phyloP scores from a whole-genome alignment of 2,888 invertebrate species.

The Aplocera efformata region DNA sequence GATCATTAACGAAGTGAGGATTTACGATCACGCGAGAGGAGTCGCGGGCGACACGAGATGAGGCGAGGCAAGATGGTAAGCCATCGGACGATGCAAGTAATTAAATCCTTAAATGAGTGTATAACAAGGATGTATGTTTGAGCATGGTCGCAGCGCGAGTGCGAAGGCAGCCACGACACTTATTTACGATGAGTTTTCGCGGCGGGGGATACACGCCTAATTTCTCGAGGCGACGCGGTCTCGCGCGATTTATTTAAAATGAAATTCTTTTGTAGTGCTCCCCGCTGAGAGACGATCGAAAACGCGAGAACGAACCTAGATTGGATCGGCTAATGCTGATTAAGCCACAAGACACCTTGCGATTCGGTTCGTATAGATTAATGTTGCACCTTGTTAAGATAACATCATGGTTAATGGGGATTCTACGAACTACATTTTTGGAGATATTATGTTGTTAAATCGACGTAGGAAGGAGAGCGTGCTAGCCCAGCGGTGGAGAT shows the following conservation, averaged over 20 bases:
- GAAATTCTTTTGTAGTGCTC: constrained; percentile 68
- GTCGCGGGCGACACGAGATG: constrained; percentile 33
- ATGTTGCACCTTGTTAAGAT: constrained; percentile 28
- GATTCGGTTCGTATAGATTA: constrained; percentile 46
- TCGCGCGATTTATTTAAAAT: constrained; percentile 76
- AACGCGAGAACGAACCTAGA: constrained; percentile 64
- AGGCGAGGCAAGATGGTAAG: constrained; percentile 35
- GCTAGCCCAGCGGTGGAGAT: too few relatives aligned
- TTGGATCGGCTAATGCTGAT: constrained; percentile 60
- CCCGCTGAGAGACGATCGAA: constrained; percentile 74
- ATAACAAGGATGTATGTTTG: constrained; percentile 72
- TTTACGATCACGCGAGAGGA: constrained; percentile 71
- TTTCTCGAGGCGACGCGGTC: constrained; percentile 75
- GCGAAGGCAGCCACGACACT: constrained; percentile 59
- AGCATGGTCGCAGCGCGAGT: constrained; percentile 52
- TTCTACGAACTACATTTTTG: constrained; percentile 2
- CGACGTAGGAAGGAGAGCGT: too few relatives aligned
- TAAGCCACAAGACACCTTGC: constrained; percentile 66
- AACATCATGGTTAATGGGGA: constrained; percentile 35
- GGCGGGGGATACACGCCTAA: constrained; percentile 76
- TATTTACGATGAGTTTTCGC: constrained; percentile 78
- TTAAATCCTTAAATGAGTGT: constrained; percentile 78
- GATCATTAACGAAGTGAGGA: constrained; percentile 71
- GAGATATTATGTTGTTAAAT: too few relatives aligned
- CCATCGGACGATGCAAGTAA: constrained; percentile 69